Conservation (phyloP, 2,797 vertebrate species). For the Podarcis siculus region DNA sequence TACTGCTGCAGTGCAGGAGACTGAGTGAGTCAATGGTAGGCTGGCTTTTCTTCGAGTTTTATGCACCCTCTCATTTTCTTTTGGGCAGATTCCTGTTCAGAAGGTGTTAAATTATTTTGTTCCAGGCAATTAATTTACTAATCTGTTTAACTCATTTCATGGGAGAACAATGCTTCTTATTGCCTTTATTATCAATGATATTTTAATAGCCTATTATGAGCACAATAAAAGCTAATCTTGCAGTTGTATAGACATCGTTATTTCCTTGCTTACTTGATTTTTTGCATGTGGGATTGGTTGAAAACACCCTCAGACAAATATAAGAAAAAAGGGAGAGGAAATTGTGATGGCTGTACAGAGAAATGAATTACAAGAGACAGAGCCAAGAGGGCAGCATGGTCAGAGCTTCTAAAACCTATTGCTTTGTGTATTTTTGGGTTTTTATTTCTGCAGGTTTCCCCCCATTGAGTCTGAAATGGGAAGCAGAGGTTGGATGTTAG, state of each 20-base stretch:
- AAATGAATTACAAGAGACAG: not conserved
- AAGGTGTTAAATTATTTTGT: constrained; percentile 37
- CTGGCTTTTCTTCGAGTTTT: not conserved
- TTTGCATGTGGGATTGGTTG: constrained; percentile 3
- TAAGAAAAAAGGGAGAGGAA: not conserved
- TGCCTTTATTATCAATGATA: constrained; percentile 15
- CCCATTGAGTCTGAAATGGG: not conserved
- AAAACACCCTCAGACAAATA: constrained; percentile 1
- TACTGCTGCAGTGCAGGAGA: not conserved
- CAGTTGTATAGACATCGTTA: not conserved
- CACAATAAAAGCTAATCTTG: constrained; percentile 40
- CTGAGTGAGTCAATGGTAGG: not conserved
- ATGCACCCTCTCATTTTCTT: not conserved
- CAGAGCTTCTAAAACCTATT: not conserved
- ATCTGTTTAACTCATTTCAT: constrained; percentile 32
- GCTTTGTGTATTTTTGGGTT: not conserved
- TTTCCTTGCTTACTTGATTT: not conserved
- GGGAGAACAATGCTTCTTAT: constrained; percentile 28
- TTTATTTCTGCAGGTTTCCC: not conserved
- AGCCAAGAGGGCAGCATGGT: not conserved
- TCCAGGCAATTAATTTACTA: constrained; percentile 39
- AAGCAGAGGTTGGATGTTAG: not conserved
- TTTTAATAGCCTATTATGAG: constrained; percentile 25
- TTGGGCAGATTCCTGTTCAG: not conserved
- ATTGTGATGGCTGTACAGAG: not conserved